A percentile compares a stretch with the other conserved stretches of the same genome.
phyloP scores from a whole-genome alignment of 2,113 vertebrate genomes.

The Tachysurus vachellii region DNA sequence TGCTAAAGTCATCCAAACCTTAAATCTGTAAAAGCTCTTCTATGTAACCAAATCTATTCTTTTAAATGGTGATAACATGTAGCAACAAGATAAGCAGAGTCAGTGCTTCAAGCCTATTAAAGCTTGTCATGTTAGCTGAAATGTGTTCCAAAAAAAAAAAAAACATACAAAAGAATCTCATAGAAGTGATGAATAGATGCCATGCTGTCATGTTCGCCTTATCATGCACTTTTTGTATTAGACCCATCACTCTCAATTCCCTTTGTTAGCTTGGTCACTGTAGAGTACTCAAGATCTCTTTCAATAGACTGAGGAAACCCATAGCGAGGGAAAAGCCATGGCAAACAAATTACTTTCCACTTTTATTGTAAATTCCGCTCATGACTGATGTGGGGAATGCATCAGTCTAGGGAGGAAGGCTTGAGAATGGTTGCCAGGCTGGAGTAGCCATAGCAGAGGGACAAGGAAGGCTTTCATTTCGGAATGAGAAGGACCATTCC shows the following conservation, averaged over 20 bases:
- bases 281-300: conserved; percentile 31
- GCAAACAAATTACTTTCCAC: conserved; percentile 43
- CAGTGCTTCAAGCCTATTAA: background rate
- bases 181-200: background rate
- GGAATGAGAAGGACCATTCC: conserved; percentile 35
- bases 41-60: background rate
- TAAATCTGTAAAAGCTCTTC: conserved; percentile 7
- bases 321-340: conserved; percentile 15
- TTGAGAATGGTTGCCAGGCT: conserved; percentile 37
- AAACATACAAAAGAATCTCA: conserved; percentile 10
- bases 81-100: background rate
- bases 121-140: background rate
- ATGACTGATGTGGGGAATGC: conserved; percentile 48
- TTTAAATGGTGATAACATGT: background rate
- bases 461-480: conserved; percentile 50
- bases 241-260: conserved; percentile 14
- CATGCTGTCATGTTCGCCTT: conserved; percentile 21
- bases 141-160: background rate
- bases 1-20: background rate
- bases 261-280: conserved; percentile 21
- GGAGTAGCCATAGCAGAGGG: conserved; percentile 32
- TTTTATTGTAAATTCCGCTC: conserved; percentile 36
- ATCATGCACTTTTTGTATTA: background rate
- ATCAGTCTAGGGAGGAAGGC: background rate
- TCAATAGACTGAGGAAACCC: conserved; percentile 25